A percentile compares a stretch with the other conserved stretches of the same genome.
Conservation (phyloP, 2,888 invertebrate genomes). For the Athrips mouffetella region DNA sequence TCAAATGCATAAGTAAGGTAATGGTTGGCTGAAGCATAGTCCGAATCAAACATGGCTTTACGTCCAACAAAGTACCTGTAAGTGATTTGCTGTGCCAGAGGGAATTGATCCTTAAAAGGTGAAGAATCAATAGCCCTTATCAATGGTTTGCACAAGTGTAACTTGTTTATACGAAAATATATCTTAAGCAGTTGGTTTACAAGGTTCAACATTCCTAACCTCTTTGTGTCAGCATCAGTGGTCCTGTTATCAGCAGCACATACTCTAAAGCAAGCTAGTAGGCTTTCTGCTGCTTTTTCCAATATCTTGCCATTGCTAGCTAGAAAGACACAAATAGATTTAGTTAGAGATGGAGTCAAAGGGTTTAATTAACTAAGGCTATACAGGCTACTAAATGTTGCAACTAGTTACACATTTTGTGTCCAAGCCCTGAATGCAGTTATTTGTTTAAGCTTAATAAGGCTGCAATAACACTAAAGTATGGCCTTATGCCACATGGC, state of each 20-base stretch:
- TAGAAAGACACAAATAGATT: constrained; percentile 35
- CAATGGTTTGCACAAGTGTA: constrained; percentile 94
- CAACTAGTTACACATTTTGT: no score
- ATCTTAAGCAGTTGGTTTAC: constrained; percentile 98
- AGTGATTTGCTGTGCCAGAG: constrained; percentile 95
- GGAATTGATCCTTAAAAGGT: constrained; percentile 92
- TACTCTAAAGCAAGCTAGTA: constrained; percentile 95
- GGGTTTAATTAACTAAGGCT: neutral
- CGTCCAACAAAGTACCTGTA: constrained; percentile 98
- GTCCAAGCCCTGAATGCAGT: no score
- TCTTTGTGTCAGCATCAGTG: constrained; percentile 93
- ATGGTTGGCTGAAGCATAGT: constrained; percentile 95
- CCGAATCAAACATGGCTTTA: constrained; percentile 99
- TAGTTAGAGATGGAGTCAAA: neutral
- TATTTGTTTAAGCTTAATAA: no score
- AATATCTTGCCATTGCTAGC: constrained; percentile 82
- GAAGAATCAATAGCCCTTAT: constrained; percentile 98
- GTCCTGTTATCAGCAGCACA: constrained; percentile 97
- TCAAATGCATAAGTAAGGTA: constrained; percentile 95
- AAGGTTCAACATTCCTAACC: constrained; percentile 96
- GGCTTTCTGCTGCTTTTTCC: constrained; percentile 95
- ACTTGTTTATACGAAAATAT: constrained; percentile 94
- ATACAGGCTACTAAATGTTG: neutral
- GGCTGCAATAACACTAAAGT: no score
- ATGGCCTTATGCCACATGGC: no score